These are phyloP conservation scores for Climacteris rufus DNA, from an alignment of 2,113 vertebrate species.

Conservation along the genomic window DNA sequence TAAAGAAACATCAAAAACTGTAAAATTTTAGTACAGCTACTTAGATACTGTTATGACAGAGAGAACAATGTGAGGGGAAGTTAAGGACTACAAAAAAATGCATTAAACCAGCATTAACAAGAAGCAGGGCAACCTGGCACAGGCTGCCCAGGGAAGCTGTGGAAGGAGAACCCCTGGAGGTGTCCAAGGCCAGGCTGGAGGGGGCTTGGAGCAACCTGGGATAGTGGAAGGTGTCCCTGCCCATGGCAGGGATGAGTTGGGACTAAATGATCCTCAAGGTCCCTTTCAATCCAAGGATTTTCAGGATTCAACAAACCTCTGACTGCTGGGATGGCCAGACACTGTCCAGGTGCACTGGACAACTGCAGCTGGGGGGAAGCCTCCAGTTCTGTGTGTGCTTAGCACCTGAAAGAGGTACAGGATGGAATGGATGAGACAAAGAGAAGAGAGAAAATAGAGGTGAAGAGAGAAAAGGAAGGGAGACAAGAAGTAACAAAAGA, in stretches of 20 bases:
- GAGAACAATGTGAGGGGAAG: background rate
- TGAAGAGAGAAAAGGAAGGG: background rate
- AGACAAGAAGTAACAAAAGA: background rate
- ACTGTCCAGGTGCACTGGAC: background rate
- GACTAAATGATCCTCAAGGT: too few relatives aligned
- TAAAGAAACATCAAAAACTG: background rate
- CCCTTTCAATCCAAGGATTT: background rate
- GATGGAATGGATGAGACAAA: too few relatives aligned
- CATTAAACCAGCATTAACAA: background rate
- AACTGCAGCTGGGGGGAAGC: background rate
- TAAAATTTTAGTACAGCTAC: background rate
- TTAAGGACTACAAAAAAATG: background rate
- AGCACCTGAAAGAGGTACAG: too few relatives aligned
- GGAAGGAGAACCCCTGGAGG: background rate
- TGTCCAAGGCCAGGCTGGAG: background rate
- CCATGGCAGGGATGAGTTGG: background rate
- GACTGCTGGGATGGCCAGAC: background rate
- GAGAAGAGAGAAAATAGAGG: too few relatives aligned
- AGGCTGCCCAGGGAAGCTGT: background rate
- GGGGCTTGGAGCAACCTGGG: background rate
- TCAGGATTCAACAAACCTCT: background rate
- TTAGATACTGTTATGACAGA: background rate
- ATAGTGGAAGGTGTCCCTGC: background rate
- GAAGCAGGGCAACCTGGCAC: background rate
- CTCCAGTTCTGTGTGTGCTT: background rate